These are phyloP conservation scores for Benitochromis conjunctus DNA, from an alignment of 2,113 vertebrate species.

Conservation along the genomic window DNA sequence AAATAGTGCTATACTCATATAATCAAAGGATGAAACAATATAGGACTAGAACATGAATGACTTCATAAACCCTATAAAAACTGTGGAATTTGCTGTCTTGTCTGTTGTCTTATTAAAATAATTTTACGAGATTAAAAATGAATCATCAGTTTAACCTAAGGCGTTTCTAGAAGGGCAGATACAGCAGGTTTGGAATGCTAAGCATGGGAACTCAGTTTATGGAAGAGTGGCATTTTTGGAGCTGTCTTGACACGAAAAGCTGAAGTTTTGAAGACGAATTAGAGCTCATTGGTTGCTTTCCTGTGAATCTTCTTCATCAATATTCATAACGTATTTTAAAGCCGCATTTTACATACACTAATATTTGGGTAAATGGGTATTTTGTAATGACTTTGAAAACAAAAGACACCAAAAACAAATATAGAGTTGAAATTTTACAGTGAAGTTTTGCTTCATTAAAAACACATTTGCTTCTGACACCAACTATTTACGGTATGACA, in stretches of 20 bases:
- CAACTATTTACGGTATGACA: neutral
- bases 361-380: neutral
- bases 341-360: neutral
- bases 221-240: neutral
- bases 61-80: neutral
- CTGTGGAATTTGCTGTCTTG: neutral
- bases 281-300: neutral
- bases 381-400: neutral
- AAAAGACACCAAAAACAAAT: neutral
- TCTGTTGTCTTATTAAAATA: accelerated
- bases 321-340: neutral
- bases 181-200: neutral
- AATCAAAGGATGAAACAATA: neutral
- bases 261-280: too few species aligned
- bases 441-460: neutral
- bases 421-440: neutral
- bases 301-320: neutral
- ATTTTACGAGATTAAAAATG: neutral
- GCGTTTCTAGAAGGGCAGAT: neutral
- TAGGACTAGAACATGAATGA: neutral
- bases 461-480: neutral
- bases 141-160: neutral
- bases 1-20: neutral
- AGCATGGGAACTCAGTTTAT: neutral
- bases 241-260: neutral